These are phyloP conservation scores for Acleris sparsana DNA, from an alignment of 2,888 invertebrate species.

Conservation along the genomic window DNA sequence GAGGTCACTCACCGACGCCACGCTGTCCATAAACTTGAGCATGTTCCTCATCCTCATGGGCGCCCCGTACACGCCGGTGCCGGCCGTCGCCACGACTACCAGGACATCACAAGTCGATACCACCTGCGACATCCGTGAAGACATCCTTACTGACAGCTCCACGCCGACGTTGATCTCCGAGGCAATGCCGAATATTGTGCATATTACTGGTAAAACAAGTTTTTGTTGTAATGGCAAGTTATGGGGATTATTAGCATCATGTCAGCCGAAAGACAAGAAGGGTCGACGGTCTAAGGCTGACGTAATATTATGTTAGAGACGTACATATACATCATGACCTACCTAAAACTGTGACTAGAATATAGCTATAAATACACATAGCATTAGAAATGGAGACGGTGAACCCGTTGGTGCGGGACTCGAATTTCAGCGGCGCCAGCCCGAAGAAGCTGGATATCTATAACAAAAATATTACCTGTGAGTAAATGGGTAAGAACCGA, in stretches of 20 bases:
- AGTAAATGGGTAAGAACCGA: too few species aligned
- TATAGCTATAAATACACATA: conserved; percentile 75
- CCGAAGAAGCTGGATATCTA: conserved; percentile 78
- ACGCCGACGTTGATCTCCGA: conserved; percentile 82
- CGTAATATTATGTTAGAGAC: too few species aligned
- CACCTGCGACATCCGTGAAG: conserved; percentile 81
- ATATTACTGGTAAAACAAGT: conserved; percentile 58
- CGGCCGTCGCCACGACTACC: conserved; percentile 79
- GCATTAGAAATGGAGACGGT: conserved; percentile 65
- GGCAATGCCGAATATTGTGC: conserved; percentile 76
- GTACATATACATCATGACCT: conserved; percentile 39
- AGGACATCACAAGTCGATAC: conserved; percentile 83
- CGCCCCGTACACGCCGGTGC: conserved; percentile 79
- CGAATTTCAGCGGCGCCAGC: conserved; percentile 71
- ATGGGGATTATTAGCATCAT: too few species aligned
- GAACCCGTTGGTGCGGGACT: conserved; percentile 62
- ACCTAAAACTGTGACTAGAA: conserved; percentile 71
- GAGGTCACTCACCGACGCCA: conserved; percentile 67
- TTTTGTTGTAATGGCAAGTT: too few species aligned
- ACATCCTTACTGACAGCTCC: conserved; percentile 79
- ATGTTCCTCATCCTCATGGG: conserved; percentile 78
- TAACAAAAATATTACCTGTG: conserved; percentile 27
- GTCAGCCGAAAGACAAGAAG: too few species aligned
- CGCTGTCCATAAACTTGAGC: conserved; percentile 76
- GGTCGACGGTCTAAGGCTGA: too few species aligned